phyloP scores from a whole-genome alignment of 2,113 vertebrate species.

The Okapia johnstoni region DNA sequence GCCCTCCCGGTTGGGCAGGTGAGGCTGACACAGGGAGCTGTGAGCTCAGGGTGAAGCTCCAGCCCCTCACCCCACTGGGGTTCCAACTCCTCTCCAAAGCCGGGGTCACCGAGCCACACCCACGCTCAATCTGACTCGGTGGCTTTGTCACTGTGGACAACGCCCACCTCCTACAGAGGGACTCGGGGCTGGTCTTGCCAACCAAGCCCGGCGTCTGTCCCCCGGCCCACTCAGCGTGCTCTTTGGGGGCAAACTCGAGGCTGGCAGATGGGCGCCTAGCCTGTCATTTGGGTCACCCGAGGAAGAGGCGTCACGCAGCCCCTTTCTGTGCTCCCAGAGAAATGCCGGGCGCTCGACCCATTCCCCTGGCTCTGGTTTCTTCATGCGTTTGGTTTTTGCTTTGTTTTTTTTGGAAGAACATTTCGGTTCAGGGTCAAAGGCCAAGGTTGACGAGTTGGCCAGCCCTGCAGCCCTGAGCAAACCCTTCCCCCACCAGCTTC shows the following conservation, averaged over 20 bases:
- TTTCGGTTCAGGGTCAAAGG: not conserved
- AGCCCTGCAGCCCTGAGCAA: not conserved
- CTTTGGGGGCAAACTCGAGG: not conserved
- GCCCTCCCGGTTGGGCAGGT: rapidly evolving
- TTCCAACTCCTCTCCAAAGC: not conserved
- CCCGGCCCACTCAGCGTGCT: rapidly evolving
- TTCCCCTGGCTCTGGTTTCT: not conserved
- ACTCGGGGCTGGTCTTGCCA: rapidly evolving
- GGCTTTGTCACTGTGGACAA: not conserved
- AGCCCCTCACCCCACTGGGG: rapidly evolving
- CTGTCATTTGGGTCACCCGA: not conserved
- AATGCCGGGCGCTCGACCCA: not conserved
- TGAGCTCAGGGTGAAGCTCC: rapidly evolving
- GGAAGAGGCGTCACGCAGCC: not conserved
- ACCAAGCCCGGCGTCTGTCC: not conserved
- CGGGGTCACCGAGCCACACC: rapidly evolving
- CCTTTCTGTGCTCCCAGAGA: not conserved
- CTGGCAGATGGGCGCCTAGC: not conserved
- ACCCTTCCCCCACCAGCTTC: not conserved
- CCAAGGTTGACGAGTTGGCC: not conserved
- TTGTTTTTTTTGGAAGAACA: not conserved
- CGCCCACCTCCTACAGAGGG: rapidly evolving
- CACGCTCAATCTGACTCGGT: rapidly evolving
- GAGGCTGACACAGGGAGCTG: not conserved
- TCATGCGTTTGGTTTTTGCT: not conserved